Percentiles rank a stretch among this genome's conserved stretches.
Conservation (phyloP, 2,888 invertebrate genomes). For the Clistopyga incitator region DNA sequence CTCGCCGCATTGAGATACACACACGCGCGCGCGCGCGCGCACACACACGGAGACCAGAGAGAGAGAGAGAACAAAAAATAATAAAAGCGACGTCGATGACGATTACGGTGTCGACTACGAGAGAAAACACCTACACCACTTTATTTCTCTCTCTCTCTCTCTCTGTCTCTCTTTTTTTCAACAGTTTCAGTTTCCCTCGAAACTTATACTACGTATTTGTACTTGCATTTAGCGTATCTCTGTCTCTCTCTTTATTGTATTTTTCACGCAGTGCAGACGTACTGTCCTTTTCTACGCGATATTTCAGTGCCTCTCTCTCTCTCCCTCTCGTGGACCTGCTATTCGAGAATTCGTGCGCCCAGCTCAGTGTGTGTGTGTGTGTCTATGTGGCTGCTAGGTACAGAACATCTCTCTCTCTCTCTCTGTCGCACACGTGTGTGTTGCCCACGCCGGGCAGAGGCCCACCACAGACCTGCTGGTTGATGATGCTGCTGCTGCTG, state of each 20-base stretch:
- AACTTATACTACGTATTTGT: conserved; percentile 19
- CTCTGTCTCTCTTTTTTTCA: conserved; percentile 45
- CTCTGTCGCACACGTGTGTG: conserved; percentile 25
- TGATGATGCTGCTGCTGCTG: neutral
- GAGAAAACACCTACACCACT: conserved; percentile 51
- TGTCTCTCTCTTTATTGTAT: neutral
- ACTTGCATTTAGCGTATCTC: conserved; percentile 43
- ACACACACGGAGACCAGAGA: conserved; percentile 47
- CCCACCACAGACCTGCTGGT: conserved; percentile 28
- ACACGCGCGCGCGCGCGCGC: conserved; percentile 47
- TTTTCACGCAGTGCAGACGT: conserved; percentile 30
- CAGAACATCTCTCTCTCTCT: conserved; percentile 14
- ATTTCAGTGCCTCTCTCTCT: conserved; percentile 46
- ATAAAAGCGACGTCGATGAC: conserved; percentile 41
- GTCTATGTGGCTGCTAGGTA: neutral
- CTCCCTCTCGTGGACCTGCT: conserved; percentile 20
- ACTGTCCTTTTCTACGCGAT: conserved; percentile 66
- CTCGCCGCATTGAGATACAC: too few species aligned
- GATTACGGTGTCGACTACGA: conserved; percentile 37
- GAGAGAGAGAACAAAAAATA: conserved; percentile 9
- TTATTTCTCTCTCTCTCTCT: conserved; percentile 60
- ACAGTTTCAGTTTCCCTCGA: neutral
- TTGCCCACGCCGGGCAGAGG: conserved; percentile 43
- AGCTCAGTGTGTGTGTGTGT: neutral
- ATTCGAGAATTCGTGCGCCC: conserved; percentile 59